A percentile compares a stretch with the other conserved stretches of the same genome.
Evolutionary conservation across 1,140 invertebrate species (phyloP).

Genomic region (Camponotus pennsylvanicus): DNA sequence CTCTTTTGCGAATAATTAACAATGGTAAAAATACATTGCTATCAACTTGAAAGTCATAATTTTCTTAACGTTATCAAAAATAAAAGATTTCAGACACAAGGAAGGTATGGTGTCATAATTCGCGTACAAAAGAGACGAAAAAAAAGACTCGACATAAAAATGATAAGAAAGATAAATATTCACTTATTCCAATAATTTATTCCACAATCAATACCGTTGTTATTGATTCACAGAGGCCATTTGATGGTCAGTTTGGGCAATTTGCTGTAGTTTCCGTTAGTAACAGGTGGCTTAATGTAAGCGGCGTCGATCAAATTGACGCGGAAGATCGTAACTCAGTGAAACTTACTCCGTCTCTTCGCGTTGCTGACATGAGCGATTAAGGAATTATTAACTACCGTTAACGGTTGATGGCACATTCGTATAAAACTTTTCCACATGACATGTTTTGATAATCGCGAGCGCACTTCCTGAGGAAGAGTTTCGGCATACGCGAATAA

Average conservation of each 20-base stretch:
- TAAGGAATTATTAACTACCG: conserved; percentile 18
- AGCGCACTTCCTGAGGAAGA: not conserved
- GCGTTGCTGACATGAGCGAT: conserved; percentile 8
- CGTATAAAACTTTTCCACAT: not conserved
- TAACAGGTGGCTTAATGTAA: conserved; percentile 53
- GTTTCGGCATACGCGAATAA: not conserved
- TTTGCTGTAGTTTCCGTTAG: conserved; percentile 11
- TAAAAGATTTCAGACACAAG: not conserved
- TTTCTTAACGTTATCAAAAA: conserved; percentile 19
- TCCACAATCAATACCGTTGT: not conserved
- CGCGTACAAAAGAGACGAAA: not conserved
- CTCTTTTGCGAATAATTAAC: conserved; percentile 43
- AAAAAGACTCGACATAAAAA: not conserved
- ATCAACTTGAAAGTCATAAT: not conserved
- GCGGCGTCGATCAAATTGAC: conserved; percentile 31
- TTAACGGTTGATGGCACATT: conserved; percentile 4
- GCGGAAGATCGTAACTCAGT: conserved; percentile 7
- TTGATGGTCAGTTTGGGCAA: conserved; percentile 10
- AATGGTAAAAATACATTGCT: conserved; percentile 40
- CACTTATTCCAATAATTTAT: conserved; percentile 1
- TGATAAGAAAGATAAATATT: not conserved
- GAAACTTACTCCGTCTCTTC: not conserved
- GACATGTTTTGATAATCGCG: conserved; percentile 1
- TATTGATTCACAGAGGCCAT: not conserved
- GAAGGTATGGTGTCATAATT: not conserved